Evolutionary conservation across 2,888 invertebrate species (phyloP).

Genomic region (Spodoptera exigua): DNA sequence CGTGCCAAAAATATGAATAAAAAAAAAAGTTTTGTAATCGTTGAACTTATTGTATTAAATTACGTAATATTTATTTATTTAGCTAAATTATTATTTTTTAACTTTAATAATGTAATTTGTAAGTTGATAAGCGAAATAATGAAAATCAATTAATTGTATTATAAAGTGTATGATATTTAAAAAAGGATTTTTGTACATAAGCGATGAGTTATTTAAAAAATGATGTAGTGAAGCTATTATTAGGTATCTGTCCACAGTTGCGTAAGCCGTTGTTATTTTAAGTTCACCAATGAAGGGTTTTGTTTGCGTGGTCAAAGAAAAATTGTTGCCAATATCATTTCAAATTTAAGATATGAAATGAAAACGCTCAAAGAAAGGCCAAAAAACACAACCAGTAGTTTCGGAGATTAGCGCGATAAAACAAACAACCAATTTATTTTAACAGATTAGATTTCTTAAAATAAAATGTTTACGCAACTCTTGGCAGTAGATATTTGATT

Average conservation of each 20-base stretch:
- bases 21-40: slow-evolving; percentile 13
- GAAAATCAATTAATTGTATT: slow-evolving; percentile 53
- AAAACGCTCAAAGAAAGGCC: too few relatives aligned
- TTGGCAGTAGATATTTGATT: slow-evolving; percentile 6
- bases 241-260: slow-evolving; percentile 13
- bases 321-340: too few relatives aligned
- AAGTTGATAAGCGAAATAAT: slow-evolving; percentile 45
- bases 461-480: slow-evolving; percentile 7
- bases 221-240: slow-evolving; percentile 18
- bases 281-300: too few relatives aligned
- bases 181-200: too few relatives aligned
- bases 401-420: too few relatives aligned
- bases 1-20: slow-evolving; percentile 55
- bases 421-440: background rate
- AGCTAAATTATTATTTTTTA: too few relatives aligned
- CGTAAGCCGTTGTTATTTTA: background rate
- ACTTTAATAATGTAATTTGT: slow-evolving; percentile 36
- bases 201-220: slow-evolving; percentile 13
- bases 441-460: background rate
- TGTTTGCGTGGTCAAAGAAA: too few relatives aligned
- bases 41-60: slow-evolving; percentile 43
- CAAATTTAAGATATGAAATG: too few relatives aligned
- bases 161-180: slow-evolving; percentile 25
- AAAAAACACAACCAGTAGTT: too few relatives aligned
- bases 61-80: slow-evolving; percentile 38